phyloP scores from a whole-genome alignment of 92 coral and sea anemone species.

The Actinostola sp. region DNA sequence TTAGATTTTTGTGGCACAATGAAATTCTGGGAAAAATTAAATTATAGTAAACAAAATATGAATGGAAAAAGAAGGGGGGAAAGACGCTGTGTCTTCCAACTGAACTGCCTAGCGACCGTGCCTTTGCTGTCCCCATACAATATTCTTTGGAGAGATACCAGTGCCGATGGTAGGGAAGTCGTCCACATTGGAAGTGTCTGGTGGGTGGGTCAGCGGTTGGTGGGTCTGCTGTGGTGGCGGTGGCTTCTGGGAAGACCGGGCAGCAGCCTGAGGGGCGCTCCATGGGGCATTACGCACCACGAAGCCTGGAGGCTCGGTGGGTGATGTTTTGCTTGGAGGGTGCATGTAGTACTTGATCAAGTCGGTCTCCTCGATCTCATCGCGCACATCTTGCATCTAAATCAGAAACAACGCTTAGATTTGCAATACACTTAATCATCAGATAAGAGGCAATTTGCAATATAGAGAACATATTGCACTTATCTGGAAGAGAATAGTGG shows the following conservation, averaged over 20 bases:
- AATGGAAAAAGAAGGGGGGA: too few species aligned
- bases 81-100: neutral
- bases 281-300: slow-evolving; percentile 99
- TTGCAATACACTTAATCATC: too few species aligned
- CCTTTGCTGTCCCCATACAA: slow-evolving; percentile 73
- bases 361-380: slow-evolving; percentile 84
- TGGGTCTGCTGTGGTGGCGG: slow-evolving; percentile 39
- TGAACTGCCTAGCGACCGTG: slow-evolving; percentile 16
- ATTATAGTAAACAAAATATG: neutral
- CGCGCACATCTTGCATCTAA: slow-evolving; percentile 95
- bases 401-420: neutral
- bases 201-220: slow-evolving; percentile 63
- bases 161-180: slow-evolving; percentile 98
- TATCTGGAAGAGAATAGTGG: neutral
- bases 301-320: slow-evolving; percentile 64
- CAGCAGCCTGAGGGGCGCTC: slow-evolving; percentile 42
- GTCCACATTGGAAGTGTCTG: slow-evolving; percentile 86
- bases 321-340: slow-evolving; percentile 86
- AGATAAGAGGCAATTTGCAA: too few species aligned
- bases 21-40: too few species aligned
- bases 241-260: slow-evolving; percentile 80
- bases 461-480: too few species aligned
- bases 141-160: slow-evolving; percentile 69
- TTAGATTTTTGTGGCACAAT: neutral
- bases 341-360: slow-evolving; percentile 86